Evolutionary conservation across 2,797 vertebrate genomes (phyloP), one percentile per base, ranked within the genome.

Genomic region (Epinephelus coioides): DNA sequence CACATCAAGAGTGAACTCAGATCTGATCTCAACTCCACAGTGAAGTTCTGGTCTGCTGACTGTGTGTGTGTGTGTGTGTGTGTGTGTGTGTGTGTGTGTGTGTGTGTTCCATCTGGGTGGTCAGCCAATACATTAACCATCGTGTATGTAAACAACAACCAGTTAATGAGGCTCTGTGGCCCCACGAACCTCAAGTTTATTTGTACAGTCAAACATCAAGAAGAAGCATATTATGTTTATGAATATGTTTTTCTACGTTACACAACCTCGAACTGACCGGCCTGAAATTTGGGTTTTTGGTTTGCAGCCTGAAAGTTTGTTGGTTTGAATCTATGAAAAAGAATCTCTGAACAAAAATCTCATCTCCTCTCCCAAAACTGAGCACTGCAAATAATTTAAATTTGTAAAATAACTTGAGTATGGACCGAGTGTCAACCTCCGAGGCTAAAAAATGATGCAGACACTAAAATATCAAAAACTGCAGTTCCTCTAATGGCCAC

Each of bases 121-220:
- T 84, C 86, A 87, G 83, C 78, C 63, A 88, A 83, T 77, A 75
- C 77, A 82, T 87, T 79, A 78, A 76, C 46, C 49, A 79, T 67
- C 2, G 21, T 66, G 82, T 15, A 82, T 85, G 69, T 88, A 85
- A 83, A 88, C 73, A 81, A 49, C 75, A 83, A 83, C 63, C 69
- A 63, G 65, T 69, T 84, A 90, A 91, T 86, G 83, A 89, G 83
- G 88, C 83, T 78, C 69, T 71, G 88, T 78, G 85, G 85, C 82
- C 34, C 34, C 64, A 59, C 62, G 74, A 73, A 87, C 68, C 47
- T 64, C 34, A 14, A 63, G 70, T 86, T 84, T 89, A 75, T 85
- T 87, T 83, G 50, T 34, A 15, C 17, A 69, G 71, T n/a, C 53
- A 71, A 60, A 68, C 72, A 81, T 76, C 68, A 76, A 56, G 77